Conservation (phyloP, 2,797 vertebrate species). For the Acomys russatus region DNA sequence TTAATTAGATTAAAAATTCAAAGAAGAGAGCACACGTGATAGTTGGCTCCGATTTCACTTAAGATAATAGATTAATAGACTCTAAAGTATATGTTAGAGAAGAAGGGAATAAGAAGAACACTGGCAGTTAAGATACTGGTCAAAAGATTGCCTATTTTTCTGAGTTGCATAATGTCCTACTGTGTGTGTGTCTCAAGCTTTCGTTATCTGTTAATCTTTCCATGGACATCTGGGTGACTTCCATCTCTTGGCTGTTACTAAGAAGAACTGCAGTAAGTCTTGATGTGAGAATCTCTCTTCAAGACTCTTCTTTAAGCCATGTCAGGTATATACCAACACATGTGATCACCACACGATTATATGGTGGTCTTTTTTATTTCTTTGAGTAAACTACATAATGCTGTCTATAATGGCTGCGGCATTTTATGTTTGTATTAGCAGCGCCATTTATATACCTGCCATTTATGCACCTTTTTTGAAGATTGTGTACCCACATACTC, state of each 20-base stretch:
- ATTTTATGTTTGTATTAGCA: background rate
- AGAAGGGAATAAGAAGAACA: rapidly evolving
- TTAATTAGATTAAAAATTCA: slow-evolving; percentile 61
- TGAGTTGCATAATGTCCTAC: background rate
- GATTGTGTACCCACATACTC: background rate
- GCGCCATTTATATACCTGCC: background rate
- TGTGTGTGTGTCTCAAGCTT: background rate
- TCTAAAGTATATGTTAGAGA: background rate
- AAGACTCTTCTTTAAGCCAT: background rate
- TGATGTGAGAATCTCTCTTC: background rate
- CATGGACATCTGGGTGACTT: background rate
- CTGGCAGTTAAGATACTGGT: background rate
- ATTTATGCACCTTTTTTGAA: background rate
- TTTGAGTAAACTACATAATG: background rate
- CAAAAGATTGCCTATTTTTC: background rate
- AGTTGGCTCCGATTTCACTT: background rate
- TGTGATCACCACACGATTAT: background rate
- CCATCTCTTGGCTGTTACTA: background rate
- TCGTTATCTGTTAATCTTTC: background rate
- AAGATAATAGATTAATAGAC: background rate
- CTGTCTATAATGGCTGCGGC: background rate
- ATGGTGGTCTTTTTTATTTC: background rate
- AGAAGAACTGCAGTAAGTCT: background rate
- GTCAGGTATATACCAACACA: background rate
- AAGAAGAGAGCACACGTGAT: slow-evolving; percentile 25